phyloP scores from a whole-genome alignment of 2,797 vertebrate species.

The Sarcophilus harrisii region DNA sequence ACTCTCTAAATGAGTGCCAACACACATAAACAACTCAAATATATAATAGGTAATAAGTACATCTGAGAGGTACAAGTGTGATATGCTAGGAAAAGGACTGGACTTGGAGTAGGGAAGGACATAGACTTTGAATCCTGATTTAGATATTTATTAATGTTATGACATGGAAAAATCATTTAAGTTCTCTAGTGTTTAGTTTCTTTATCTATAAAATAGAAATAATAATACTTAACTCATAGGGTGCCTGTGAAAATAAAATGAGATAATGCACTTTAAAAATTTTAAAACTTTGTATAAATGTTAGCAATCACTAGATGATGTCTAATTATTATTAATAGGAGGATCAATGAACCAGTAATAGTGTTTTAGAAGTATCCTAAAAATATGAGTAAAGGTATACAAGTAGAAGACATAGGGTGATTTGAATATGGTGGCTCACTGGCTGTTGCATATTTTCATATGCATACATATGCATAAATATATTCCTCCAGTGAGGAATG shows the following conservation, averaged over 20 bases:
- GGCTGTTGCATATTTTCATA: neutral
- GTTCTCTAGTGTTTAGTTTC: neutral
- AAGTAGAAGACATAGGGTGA: neutral
- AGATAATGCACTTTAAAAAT: neutral
- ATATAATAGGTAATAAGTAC: neutral
- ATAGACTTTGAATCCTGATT: neutral
- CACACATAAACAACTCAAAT: neutral
- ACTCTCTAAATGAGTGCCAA: neutral
- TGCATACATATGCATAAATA: too few relatives aligned
- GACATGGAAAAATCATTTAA: neutral
- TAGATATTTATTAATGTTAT: neutral
- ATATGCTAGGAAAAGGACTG: neutral
- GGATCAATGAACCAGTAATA: neutral
- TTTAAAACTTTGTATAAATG: neutral
- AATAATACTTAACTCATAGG: neutral
- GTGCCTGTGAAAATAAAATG: neutral
- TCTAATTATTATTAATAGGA: neutral
- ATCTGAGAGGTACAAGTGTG: neutral
- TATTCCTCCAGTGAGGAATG: neutral
- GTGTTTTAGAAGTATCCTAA: neutral
- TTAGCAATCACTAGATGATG: neutral
- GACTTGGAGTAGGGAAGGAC: neutral
- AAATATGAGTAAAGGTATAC: neutral
- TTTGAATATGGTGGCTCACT: neutral
- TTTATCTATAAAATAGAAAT: neutral